These are phyloP conservation scores for Cylindroiulus punctatus DNA, from an alignment of 2,888 invertebrate species.

Conservation along the genomic window DNA sequence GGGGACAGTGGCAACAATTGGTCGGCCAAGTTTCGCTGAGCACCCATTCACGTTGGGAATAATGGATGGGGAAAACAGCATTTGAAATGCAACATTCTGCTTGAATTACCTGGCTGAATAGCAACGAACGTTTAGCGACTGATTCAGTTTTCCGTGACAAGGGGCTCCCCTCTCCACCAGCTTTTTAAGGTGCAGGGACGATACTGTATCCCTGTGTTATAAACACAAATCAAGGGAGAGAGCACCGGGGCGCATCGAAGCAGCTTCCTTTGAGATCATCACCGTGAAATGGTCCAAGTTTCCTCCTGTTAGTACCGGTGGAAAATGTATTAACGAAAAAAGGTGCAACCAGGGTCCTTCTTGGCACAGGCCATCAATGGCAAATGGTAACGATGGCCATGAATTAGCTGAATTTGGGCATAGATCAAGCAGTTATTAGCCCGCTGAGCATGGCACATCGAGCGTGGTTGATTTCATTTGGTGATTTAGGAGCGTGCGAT, in stretches of 20 bases:
- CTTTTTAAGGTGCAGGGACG: neutral
- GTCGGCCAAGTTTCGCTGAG: neutral
- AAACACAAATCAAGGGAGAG: neutral
- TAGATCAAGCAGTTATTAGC: neutral
- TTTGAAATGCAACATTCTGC: conserved; percentile 28
- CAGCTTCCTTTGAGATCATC: neutral
- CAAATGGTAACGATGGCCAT: no score
- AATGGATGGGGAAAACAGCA: conserved; percentile 41
- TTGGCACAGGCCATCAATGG: neutral
- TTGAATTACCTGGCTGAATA: conserved; percentile 6
- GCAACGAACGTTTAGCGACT: conserved; percentile 14
- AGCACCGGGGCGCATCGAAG: neutral
- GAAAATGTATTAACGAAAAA: no score
- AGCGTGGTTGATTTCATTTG: neutral
- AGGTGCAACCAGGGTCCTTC: neutral
- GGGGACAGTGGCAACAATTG: neutral
- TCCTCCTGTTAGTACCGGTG: neutral
- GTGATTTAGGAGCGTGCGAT: neutral
- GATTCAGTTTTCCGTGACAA: conserved; percentile 17
- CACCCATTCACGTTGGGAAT: neutral
- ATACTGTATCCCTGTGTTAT: neutral
- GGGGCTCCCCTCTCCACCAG: neutral
- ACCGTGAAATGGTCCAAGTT: neutral
- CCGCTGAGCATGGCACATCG: neutral
- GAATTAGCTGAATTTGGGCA: neutral